Base-by-base conservation (phyloP, 2,113 vertebrate species). In the Lagopus muta region DNA sequence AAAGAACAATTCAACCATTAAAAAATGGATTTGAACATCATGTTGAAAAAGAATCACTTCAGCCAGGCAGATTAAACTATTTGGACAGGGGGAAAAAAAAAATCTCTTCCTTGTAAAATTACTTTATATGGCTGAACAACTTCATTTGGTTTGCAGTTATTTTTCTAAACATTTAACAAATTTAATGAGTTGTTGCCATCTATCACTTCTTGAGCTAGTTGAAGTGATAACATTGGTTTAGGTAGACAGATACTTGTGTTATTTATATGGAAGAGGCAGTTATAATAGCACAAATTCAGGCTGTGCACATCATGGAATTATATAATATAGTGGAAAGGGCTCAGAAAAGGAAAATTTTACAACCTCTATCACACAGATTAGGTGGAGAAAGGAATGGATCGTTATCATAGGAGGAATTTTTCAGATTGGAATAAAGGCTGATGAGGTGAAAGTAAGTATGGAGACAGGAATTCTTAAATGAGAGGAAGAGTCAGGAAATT, bases 1-100 rank as follows among this genome's bases (percentile, higher is more conserved):
- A 82, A 94, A 82, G 57, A 95, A 48, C 57, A 67, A 24, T 70
- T 91, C 70, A 62, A 32, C 74, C 74, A 40, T 89, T 81, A 67
- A 86, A 62, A 78, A 61, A 66, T 70, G 16, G 36, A 77, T 34
- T 82, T 45, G 61, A 84, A 50, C 66, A 48, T 65, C 28, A 11
- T 42, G 28, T 65, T 52, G 43, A 30, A 76, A 77, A 87, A 87
- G 22, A 47, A 64, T 88, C 70, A 79, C 42, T 74, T 91, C 43
- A 78, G 69, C 43, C n/a, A 50, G 21, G 30, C 71, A 76, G 25
- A 79, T 84, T 79, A 87, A 92, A 65, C 36, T 89, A 62, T 61
- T 20, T 48, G 72, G 34, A 43, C 38, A 38, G 30, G 38, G 38
- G 38, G 36, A 3, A 19, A 43, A 80, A 40, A 5, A 28, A 61